phyloP scores from a whole-genome alignment of 2,797 vertebrate species.

The Tokudaia tokunoshimensis region DNA sequence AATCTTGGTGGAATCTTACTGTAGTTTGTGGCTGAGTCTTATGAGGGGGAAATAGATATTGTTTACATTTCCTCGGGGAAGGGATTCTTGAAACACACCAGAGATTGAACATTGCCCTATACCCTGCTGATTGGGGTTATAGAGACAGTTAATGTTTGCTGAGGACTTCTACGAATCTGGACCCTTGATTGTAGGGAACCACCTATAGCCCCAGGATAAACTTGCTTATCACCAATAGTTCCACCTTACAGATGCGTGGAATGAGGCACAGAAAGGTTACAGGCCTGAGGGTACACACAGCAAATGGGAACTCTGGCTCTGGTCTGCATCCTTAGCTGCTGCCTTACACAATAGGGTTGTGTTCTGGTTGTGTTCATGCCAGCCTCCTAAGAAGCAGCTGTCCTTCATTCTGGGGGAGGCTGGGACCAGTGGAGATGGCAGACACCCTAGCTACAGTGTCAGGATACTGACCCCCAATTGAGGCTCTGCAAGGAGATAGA shows the following conservation, averaged over 20 bases:
- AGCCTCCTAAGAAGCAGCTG: background rate
- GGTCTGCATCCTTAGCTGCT: background rate
- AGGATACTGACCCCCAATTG: background rate
- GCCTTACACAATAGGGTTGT: background rate
- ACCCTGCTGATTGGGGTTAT: background rate
- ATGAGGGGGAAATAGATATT: background rate
- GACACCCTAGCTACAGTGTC: background rate
- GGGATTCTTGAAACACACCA: too few species aligned
- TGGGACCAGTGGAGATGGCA: background rate
- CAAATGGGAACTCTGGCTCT: background rate
- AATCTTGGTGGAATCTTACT: background rate
- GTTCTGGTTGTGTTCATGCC: too few species aligned
- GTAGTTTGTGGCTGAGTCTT: background rate
- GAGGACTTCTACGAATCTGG: background rate
- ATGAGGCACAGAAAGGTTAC: background rate
- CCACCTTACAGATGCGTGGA: background rate
- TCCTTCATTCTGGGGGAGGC: background rate
- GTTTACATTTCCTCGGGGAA: background rate
- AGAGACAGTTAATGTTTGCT: background rate
- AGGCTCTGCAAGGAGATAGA: background rate
- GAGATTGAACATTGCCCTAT: background rate
- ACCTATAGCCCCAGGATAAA: too few species aligned
- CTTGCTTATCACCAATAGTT: background rate
- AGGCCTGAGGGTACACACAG: background rate
- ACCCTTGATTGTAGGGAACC: background rate